Conservation (phyloP, 2,113 vertebrate species). For the Leptobrachium leishanense region DNA sequence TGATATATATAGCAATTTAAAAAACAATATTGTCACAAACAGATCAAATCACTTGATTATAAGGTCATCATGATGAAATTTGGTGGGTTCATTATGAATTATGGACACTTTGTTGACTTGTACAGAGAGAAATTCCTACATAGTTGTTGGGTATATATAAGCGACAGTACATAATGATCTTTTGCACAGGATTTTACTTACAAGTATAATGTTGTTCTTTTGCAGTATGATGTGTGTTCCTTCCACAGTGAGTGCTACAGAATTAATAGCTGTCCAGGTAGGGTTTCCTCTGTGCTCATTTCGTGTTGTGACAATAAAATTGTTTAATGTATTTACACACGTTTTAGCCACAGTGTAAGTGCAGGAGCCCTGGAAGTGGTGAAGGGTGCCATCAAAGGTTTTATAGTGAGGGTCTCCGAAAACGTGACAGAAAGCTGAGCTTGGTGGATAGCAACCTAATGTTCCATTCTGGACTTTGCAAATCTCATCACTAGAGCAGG, state of each 20-base stretch:
- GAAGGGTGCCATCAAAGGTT: constrained; percentile 67
- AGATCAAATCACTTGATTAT: no score
- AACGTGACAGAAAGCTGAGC: constrained; percentile 61
- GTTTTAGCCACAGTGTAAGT: constrained; percentile 70
- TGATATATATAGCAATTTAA: no score
- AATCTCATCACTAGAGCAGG: constrained; percentile 60
- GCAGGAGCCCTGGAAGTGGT: constrained; percentile 70
- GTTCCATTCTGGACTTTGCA: constrained; percentile 63
- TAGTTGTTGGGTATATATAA: no score
- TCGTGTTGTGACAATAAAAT: constrained; percentile 66
- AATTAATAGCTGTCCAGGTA: constrained; percentile 63
- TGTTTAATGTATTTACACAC: constrained; percentile 56
- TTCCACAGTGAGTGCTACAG: constrained; percentile 59
- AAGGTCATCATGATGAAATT: no score
- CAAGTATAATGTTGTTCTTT: constrained; percentile 60
- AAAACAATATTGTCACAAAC: no score
- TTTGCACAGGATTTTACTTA: constrained; percentile 55
- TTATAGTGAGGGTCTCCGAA: constrained; percentile 75
- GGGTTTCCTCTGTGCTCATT: constrained; percentile 60
- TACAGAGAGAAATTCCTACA: no score
- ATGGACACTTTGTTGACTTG: no score
- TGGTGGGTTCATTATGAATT: no score
- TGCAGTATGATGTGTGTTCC: constrained; percentile 60
- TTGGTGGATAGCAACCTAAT: constrained; percentile 63
- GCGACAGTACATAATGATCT: no score